These are phyloP conservation scores for Nothoprocta perdicaria DNA, from an alignment of 2,113 vertebrate species.

Conservation along the genomic window DNA sequence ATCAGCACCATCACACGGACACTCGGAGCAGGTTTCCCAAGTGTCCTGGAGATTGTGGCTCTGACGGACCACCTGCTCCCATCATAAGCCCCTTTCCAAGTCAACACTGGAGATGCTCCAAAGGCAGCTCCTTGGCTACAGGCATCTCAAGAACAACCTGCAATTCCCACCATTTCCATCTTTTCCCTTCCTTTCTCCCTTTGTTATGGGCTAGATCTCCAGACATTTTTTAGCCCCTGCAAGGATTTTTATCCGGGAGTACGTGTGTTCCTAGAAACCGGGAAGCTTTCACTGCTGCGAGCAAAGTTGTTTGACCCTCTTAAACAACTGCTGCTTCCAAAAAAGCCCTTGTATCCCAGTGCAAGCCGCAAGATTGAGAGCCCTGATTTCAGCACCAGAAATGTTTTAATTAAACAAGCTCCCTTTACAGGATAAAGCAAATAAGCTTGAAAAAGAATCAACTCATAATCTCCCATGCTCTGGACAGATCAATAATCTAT, in stretches of 20 bases:
- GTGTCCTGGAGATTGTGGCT: no score
- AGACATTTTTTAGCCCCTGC: not conserved
- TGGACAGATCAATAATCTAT: slow-evolving; percentile 48
- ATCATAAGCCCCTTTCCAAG: no score
- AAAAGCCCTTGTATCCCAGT: not conserved
- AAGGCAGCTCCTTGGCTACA: no score
- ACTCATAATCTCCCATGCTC: slow-evolving; percentile 38
- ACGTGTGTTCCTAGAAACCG: not conserved
- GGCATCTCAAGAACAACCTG: not conserved
- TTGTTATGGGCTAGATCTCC: not conserved
- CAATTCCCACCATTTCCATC: no score
- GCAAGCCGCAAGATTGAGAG: not conserved
- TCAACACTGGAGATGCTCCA: no score
- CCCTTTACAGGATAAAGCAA: slow-evolving; percentile 54
- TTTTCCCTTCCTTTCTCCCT: not conserved
- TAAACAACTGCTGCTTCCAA: not conserved
- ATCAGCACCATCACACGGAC: no score
- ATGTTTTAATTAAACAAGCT: slow-evolving; percentile 62
- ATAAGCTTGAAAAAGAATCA: slow-evolving; percentile 65
- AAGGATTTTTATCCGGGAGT: not conserved
- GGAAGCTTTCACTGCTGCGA: not conserved
- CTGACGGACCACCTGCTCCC: no score
- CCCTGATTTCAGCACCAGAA: not conserved
- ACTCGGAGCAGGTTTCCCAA: no score
- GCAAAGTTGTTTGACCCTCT: not conserved